Percentiles rank a stretch among this genome's conserved stretches.
Conservation (phyloP, 2,113 vertebrate genomes). For the Cavia aperea region DNA sequence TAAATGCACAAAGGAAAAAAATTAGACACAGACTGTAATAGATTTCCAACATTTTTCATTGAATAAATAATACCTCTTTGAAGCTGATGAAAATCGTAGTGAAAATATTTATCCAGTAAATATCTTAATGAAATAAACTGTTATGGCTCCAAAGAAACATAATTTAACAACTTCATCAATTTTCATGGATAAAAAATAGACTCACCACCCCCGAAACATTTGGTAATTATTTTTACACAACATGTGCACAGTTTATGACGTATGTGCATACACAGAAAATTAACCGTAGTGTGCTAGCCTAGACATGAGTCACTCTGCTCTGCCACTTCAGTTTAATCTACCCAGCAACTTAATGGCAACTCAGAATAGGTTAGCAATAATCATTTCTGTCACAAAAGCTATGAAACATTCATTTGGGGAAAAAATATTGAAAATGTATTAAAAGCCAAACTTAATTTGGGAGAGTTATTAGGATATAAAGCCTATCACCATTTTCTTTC, state of each 20-base stretch:
- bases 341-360: neutral
- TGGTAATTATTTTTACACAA: constrained; percentile 65
- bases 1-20: neutral
- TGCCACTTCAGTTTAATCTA: neutral
- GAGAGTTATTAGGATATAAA: neutral
- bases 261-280: neutral
- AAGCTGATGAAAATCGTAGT: constrained; percentile 53
- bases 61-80: constrained; percentile 53
- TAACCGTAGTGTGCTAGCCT: neutral
- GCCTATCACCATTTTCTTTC: neutral
- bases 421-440: neutral
- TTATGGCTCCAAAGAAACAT: constrained; percentile 42
- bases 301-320: neutral
- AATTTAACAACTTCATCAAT: constrained; percentile 59
- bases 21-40: neutral
- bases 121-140: constrained; percentile 59
- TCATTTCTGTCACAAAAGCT: neutral
- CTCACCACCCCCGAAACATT: constrained; percentile 62
- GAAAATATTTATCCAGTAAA: constrained; percentile 71
- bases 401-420: neutral
- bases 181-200: constrained; percentile 57
- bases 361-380: neutral
- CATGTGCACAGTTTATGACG: constrained; percentile 47
- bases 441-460: constrained; percentile 8
- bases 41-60: constrained; percentile 6